Percentiles rank a stretch among this genome's conserved stretches.
These are phyloP conservation scores for Tridacna crocea DNA, from an alignment of 2,888 invertebrate genomes.

Conservation along the genomic window DNA sequence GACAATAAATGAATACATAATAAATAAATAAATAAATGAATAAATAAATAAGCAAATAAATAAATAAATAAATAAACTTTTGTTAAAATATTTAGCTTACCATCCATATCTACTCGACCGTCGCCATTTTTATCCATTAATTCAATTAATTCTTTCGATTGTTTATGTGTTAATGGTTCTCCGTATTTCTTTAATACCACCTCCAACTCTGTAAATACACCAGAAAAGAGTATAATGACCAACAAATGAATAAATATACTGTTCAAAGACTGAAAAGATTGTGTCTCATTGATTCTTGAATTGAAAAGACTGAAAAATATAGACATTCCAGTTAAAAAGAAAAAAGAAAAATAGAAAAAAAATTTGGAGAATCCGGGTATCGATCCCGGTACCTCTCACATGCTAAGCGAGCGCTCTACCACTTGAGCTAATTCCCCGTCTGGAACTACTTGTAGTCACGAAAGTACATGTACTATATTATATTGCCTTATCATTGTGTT, in stretches of 20 bases:
- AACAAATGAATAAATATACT: too few relatives aligned
- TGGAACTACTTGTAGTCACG: too few relatives aligned
- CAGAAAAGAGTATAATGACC: background rate
- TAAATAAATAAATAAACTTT: background rate
- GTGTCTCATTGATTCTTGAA: too few relatives aligned
- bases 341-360: too few relatives aligned
- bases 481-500: too few relatives aligned
- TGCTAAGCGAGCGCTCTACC: slow-evolving; percentile 99
- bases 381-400: slow-evolving; percentile 99
- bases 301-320: too few relatives aligned
- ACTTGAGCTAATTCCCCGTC: slow-evolving; percentile 96
- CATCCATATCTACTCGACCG: slow-evolving; percentile 55
- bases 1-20: background rate
- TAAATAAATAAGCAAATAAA: background rate
- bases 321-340: too few relatives aligned
- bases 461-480: too few relatives aligned
- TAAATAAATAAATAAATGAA: background rate
- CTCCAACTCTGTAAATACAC: slow-evolving; percentile 49
- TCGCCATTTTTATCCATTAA: slow-evolving; percentile 59
- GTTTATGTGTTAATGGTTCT: slow-evolving; percentile 50
- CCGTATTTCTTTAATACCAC: slow-evolving; percentile 56
- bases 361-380: slow-evolving; percentile 87
- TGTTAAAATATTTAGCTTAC: slow-evolving; percentile 25
- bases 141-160: slow-evolving; percentile 52
- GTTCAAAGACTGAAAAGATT: too few relatives aligned